Percentiles rank a stretch among this genome's conserved stretches.
phyloP scores from a whole-genome alignment of 2,113 vertebrate species.

The Quiscalus mexicanus region DNA sequence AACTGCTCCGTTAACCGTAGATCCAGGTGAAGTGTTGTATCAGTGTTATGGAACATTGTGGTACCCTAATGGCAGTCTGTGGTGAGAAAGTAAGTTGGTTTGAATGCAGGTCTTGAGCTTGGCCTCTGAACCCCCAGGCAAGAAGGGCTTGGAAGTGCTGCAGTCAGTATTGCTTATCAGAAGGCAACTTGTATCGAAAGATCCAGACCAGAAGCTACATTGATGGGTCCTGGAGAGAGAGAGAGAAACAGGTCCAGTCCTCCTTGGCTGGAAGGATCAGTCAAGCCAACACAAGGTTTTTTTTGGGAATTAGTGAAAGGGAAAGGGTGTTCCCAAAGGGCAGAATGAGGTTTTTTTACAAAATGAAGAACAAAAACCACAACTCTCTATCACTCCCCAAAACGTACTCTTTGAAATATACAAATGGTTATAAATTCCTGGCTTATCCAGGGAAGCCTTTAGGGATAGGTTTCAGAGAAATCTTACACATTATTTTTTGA shows the following conservation, averaged over 20 bases:
- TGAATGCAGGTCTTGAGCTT: conserved; percentile 72
- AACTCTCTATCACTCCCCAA: not conserved
- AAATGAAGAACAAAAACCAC: not conserved
- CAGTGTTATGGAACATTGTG: conserved; percentile 58
- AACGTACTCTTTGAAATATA: not conserved
- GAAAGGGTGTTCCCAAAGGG: conserved; percentile 21
- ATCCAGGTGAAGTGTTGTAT: conserved; percentile 53
- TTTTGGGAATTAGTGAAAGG: not conserved
- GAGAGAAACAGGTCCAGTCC: conserved; percentile 66
- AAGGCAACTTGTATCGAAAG: conserved; percentile 71
- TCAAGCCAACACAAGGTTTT: conserved; percentile 43
- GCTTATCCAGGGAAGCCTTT: not conserved
- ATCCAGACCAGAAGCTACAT: conserved; percentile 71
- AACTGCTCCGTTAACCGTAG: conserved; percentile 58
- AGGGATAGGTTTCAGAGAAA: not conserved
- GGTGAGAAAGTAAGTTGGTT: conserved; percentile 63
- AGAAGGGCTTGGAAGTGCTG: conserved; percentile 72
- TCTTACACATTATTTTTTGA: not conserved
- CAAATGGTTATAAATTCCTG: not conserved
- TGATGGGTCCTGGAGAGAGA: conserved; percentile 68
- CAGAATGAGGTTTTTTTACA: not conserved
- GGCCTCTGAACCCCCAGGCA: conserved; percentile 71
- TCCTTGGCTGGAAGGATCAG: conserved; percentile 59
- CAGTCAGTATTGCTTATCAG: conserved; percentile 74
- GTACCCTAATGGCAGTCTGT: conserved; percentile 71